Evolutionary conservation across 2,113 vertebrate genomes (phyloP), one percentile per base, ranked within the genome.

Genomic region (Polyodon spathula): DNA sequence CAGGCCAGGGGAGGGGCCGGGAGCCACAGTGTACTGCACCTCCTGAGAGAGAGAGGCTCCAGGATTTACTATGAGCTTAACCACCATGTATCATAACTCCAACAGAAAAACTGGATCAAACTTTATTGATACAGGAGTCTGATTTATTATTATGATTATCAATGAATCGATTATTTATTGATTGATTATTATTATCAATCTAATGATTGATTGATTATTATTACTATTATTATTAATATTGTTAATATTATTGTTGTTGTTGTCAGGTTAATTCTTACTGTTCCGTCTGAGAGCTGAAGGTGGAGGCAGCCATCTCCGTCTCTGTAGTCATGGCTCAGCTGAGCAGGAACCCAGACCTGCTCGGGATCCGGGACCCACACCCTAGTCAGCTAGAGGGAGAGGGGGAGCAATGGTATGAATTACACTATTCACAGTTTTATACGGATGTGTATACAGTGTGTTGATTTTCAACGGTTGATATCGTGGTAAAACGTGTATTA

Each of bases 291-390:
- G 63, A 90, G 77, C 67, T 66, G 43, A 1, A 90, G 79, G 7
- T 68, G 57, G 8, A 91, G 73, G 4, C 71, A 1, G 0, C 69
- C 0, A 0, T 84, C 81, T 56, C 77, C 89, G 53, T 79, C 71
- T 37, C 38, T 59, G 68, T 79, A 88, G 71, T 74, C 71, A 55
- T 73, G 73, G 12, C 81, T 76, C 14, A 89, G 68, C 52, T 81
- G 79, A 51, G 84, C 86, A 1, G 65, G 82, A 53, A 73, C 73
- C 87, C 90, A 90, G 42, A 90, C 85, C 11, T 80, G 61, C 0
- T 71, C 63, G 1, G 66, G 69, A 61, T 90, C 84, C 27, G 86
- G 81, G 65, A 89, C 75, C 89, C 90, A 89, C 64, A 90, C 85
- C 27, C 27, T 27, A 27, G 27, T 27, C 27, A 27, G 27, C 27